Percentiles rank a stretch among this genome's conserved stretches.
Evolutionary conservation across 2,888 invertebrate genomes (phyloP).

Genomic region (Melitaea athalia): DNA sequence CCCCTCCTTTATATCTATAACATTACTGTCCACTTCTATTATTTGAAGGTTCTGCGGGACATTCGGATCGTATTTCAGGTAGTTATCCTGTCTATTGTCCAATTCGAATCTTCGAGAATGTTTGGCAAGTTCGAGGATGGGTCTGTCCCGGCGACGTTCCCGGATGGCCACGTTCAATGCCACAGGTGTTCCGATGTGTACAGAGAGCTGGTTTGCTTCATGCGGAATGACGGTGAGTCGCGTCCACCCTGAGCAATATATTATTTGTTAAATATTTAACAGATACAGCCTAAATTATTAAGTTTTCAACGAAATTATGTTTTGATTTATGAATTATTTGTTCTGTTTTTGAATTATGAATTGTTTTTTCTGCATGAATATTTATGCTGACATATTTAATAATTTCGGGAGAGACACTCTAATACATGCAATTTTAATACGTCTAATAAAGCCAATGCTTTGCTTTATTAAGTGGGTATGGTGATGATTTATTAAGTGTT

Average conservation of each 20-base stretch:
- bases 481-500: no score
- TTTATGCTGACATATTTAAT: no score
- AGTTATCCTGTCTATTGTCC: constrained; percentile 60
- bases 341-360: no score
- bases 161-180: constrained; percentile 65
- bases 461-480: no score
- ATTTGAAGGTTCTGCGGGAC: constrained; percentile 75
- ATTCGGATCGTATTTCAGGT: constrained; percentile 72
- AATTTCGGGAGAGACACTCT: no score
- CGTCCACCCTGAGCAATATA: constrained; percentile 60
- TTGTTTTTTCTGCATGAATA: no score
- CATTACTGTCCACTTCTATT: constrained; percentile 69
- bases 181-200: constrained; percentile 65
- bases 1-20: constrained; percentile 70
- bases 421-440: no score
- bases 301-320: no score
- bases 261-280: no score
- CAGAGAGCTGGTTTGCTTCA: constrained; percentile 66
- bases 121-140: constrained; percentile 64
- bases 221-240: constrained; percentile 69
- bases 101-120: constrained; percentile 59
- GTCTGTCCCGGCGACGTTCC: constrained; percentile 65
- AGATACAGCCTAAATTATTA: no score
- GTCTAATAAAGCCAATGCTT: no score
- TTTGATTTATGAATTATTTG: no score